These are phyloP conservation scores for Otis tarda DNA, from an alignment of 2,113 vertebrate species.

Conservation along the genomic window DNA sequence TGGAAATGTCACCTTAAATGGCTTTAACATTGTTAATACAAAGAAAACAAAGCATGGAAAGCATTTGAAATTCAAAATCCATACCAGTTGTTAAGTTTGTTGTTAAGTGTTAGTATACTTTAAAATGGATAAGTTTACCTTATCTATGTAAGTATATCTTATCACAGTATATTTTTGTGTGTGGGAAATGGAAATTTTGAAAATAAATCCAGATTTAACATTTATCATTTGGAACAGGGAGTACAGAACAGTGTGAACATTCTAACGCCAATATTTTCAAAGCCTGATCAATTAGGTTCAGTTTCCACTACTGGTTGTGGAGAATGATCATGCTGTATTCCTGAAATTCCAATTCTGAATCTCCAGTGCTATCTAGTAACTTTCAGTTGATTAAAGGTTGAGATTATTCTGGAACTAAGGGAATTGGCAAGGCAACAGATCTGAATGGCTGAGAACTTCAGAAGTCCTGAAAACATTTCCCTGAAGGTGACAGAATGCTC, in stretches of 20 bases:
- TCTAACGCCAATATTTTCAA: background rate
- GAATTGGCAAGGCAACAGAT: background rate
- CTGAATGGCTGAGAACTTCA: background rate
- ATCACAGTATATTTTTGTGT: background rate
- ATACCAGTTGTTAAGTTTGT: background rate
- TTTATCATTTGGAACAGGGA: background rate
- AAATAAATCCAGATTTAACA: background rate
- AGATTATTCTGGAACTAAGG: background rate
- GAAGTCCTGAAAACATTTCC: background rate
- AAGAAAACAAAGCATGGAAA: background rate
- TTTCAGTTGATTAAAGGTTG: background rate
- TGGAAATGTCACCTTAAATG: conserved; percentile 35
- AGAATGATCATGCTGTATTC: background rate
- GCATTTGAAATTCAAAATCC: background rate
- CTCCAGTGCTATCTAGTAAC: background rate
- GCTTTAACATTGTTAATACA: background rate
- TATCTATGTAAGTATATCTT: background rate
- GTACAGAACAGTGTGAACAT: background rate
- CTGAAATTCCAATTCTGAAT: background rate
- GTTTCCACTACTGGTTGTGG: background rate
- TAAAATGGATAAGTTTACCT: background rate
- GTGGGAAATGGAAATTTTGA: background rate
- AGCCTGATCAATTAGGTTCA: background rate
- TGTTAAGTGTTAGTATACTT: background rate
- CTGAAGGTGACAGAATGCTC: background rate